Evolutionary conservation across 2,113 vertebrate genomes (phyloP).

Genomic region (Xiphophorus hellerii): DNA sequence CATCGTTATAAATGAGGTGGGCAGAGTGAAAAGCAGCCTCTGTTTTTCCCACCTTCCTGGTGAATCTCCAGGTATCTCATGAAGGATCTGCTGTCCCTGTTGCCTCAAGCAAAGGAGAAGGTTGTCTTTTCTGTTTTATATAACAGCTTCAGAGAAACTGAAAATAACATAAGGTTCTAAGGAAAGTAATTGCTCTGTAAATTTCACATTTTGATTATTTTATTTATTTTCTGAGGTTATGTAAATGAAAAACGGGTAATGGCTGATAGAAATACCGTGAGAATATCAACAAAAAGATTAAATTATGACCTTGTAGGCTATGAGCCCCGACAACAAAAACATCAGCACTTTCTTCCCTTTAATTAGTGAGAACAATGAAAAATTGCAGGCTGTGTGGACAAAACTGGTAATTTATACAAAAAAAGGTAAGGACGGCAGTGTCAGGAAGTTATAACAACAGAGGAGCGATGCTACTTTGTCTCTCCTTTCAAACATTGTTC

Average conservation of each 20-base stretch:
- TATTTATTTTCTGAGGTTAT: constrained; percentile 46
- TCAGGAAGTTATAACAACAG: constrained; percentile 24
- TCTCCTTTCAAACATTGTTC: constrained; percentile 8
- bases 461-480: neutral
- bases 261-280: constrained; percentile 35
- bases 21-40: constrained; percentile 42
- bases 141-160: constrained; percentile 45
- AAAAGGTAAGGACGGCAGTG: neutral
- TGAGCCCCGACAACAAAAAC: constrained; percentile 10
- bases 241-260: constrained; percentile 45
- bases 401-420: constrained; percentile 5
- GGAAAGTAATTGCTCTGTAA: constrained; percentile 68
- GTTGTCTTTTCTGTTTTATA: constrained; percentile 42
- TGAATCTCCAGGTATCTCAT: constrained; percentile 52
- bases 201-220: constrained; percentile 64
- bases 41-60: constrained; percentile 60
- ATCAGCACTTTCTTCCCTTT: constrained; percentile 1
- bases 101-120: constrained; percentile 58
- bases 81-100: constrained; percentile 43
- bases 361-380: constrained; percentile 15
- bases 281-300: constrained; percentile 8
- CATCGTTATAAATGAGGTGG: constrained; percentile 52
- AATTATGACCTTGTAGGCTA: constrained; percentile 3
- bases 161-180: constrained; percentile 61
- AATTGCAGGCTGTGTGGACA: constrained; percentile 1